Evolutionary conservation across 2,888 invertebrate genomes (phyloP), one percentile per base, ranked within the genome.

Genomic region (Miltochrista miniata): DNA sequence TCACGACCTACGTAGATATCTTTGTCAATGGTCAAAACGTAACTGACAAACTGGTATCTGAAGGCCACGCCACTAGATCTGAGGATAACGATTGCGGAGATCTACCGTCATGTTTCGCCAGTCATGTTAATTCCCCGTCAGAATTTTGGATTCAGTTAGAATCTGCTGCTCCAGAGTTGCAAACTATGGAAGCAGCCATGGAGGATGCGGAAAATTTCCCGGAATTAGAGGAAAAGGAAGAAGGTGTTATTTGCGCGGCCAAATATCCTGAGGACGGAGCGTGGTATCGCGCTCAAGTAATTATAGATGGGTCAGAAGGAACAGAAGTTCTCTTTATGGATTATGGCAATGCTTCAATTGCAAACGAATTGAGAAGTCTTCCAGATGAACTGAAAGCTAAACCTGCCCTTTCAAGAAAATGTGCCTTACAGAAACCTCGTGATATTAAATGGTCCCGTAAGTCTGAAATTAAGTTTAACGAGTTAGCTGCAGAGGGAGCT

Each of bases 121-220:
- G 95, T 57, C 95, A 96, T 69, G 90, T 95, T 0, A 95, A 95
- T 74, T 94, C 95, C 0, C 94, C 96, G 0, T 93, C 93, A 0
- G 95, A 96, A 69, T 97, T 97, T 76, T 96, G 95, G 93, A 93
- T 96, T 14, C 96, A 96, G 70, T 88, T 96, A 56, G 96, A 95
- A 67, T 93, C 93, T n/a, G 85, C 90, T 0, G 75, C 89, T 0
- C 60, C 81, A 0, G 93, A 93, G 7, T 68, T 95, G 33, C 93
- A 94, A 54, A 73, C 92, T 9, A 93, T 95, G 76, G 93, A 93
- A 52, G 79, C 91, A 0, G 92, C 93, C 51, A 85, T 95, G 80
- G 81, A 85, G 0, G 91, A 93, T 13, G 93, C 93, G 0, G 90
- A 92, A 31, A 87, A 86, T 59, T 93, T 94, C 68, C 86, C 93